These are phyloP conservation scores for Bostrychus sinensis DNA, from an alignment of 2,113 vertebrate species.

Conservation along the genomic window DNA sequence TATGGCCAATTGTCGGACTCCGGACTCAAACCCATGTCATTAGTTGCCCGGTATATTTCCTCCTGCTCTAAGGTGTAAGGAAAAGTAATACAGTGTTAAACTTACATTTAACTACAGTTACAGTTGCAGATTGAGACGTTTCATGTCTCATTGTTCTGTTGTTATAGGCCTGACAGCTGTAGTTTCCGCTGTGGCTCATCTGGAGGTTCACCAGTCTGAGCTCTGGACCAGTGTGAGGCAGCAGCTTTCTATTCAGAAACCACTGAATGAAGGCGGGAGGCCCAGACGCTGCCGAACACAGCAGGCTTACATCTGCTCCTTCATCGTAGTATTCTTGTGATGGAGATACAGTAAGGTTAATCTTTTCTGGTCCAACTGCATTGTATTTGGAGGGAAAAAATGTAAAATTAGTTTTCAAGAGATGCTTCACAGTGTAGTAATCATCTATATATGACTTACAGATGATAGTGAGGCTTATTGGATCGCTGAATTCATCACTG, in stretches of 20 bases:
- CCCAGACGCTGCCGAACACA: conserved; percentile 47
- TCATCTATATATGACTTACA: conserved; percentile 40
- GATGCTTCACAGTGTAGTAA: not conserved
- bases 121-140: conserved; percentile 16
- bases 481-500: conserved; percentile 13
- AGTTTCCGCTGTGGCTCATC: conserved; percentile 44
- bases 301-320: conserved; percentile 39
- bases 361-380: conserved; percentile 46
- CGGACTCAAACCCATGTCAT: too few species aligned
- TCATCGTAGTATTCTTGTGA: conserved; percentile 7
- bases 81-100: not conserved
- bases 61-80: too few species aligned
- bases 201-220: conserved; percentile 53
- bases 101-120: conserved; percentile 51
- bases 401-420: not conserved
- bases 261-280: conserved; percentile 39
- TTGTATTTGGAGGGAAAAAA: not conserved
- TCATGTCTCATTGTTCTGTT: conserved; percentile 32
- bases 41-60: too few species aligned
- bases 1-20: too few species aligned
- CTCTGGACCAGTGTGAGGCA: conserved; percentile 26
- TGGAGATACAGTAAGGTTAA: not conserved
- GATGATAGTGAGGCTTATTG: conserved; percentile 21
- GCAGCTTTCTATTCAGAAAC: conserved; percentile 38
- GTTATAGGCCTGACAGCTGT: conserved; percentile 58